phyloP scores from a whole-genome alignment of 1,140 invertebrate species.

The Trichonephila clavipes region DNA sequence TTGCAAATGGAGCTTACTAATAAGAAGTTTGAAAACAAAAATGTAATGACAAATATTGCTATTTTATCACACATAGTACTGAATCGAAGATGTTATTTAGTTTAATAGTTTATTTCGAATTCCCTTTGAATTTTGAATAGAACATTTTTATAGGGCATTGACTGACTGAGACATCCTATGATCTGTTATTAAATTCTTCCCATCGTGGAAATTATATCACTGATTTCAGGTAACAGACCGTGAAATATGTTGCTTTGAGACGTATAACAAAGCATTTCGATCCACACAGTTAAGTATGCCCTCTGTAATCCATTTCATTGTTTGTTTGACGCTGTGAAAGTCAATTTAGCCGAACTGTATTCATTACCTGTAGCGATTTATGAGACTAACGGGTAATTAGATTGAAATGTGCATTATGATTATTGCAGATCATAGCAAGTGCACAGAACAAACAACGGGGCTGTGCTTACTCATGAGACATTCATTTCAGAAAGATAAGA shows the following conservation, averaged over 20 bases:
- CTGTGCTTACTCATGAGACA: not conserved
- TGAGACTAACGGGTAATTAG: not conserved
- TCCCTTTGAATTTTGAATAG: not conserved
- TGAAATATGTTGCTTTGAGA: not conserved
- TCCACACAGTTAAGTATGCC: not conserved
- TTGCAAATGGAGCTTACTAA: too few relatives aligned
- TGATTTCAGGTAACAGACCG: not conserved
- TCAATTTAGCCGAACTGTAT: not conserved
- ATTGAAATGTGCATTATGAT: not conserved
- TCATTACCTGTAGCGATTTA: not conserved
- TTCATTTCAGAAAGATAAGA: not conserved
- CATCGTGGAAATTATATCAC: not conserved
- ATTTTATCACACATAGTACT: too few relatives aligned
- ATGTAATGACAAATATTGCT: too few relatives aligned
- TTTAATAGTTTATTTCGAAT: not conserved
- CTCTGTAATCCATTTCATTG: not conserved
- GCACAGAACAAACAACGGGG: not conserved
- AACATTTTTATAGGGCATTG: not conserved
- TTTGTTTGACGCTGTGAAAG: not conserved
- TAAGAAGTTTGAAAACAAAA: too few relatives aligned
- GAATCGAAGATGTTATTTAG: too few relatives aligned
- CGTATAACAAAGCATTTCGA: not conserved
- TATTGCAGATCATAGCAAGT: not conserved
- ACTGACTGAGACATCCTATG: not conserved
- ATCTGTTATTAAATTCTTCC: not conserved